phyloP scores from a whole-genome alignment of 2,797 vertebrate genomes.

The Clarias laeviceps region DNA sequence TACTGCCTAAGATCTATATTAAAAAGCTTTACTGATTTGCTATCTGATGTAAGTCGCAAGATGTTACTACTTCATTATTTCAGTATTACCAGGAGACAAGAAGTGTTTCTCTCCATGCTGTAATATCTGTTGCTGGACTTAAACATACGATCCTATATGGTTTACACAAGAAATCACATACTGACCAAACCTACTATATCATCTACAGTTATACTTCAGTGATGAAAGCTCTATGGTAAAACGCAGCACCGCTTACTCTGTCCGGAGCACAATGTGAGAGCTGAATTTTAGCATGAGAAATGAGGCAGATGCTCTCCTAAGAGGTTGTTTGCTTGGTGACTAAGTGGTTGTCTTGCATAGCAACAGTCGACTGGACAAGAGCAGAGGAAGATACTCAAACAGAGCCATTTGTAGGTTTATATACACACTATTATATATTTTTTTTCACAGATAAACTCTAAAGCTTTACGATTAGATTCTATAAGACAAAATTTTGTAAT shows the following conservation, averaged over 20 bases:
- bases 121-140: constrained; percentile 58
- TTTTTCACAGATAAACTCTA: constrained; percentile 23
- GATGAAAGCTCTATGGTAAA: constrained; percentile 64
- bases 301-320: constrained; percentile 76
- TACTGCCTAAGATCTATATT: constrained; percentile 27
- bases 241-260: constrained; percentile 63
- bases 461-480: background rate
- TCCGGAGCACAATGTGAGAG: constrained; percentile 65
- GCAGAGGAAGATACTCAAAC: constrained; percentile 54
- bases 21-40: constrained; percentile 64
- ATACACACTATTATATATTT: background rate
- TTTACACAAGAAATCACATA: background rate
- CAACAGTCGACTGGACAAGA: constrained; percentile 72
- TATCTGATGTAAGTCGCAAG: constrained; percentile 42
- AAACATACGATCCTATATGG: constrained; percentile 14
- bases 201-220: constrained; percentile 67
- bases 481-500: background rate
- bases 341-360: constrained; percentile 75
- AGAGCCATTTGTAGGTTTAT: constrained; percentile 50
- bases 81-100: constrained; percentile 7
- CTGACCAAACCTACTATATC: constrained; percentile 13
- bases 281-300: constrained; percentile 71
- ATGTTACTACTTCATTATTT: constrained; percentile 51
- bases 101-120: background rate
- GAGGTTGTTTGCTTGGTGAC: constrained; percentile 75